Conservation (phyloP, 2,113 vertebrate species). For the Caloenas nicobarica region DNA sequence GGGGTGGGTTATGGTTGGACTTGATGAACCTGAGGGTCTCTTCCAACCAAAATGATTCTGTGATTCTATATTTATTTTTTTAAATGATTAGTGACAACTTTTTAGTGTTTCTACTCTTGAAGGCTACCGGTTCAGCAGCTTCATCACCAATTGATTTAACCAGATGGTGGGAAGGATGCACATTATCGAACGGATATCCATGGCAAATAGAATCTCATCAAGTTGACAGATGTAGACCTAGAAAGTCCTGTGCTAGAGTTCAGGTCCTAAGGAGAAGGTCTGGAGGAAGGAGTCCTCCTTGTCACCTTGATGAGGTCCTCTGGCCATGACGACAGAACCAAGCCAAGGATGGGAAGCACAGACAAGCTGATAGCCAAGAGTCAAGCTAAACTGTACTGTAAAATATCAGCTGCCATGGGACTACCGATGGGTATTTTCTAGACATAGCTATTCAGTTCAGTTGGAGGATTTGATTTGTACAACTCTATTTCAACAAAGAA, state of each 20-base stretch:
- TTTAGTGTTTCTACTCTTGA: background rate
- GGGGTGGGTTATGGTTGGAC: too few species aligned
- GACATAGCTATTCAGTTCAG: background rate
- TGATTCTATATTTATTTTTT: background rate
- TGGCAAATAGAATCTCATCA: background rate
- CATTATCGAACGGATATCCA: background rate
- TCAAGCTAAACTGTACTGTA: background rate
- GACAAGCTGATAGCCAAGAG: background rate
- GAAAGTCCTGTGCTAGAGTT: background rate
- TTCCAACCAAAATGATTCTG: too few species aligned
- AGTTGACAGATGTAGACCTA: background rate
- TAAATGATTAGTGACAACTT: background rate
- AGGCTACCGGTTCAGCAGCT: background rate
- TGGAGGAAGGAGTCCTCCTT: background rate
- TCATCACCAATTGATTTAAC: background rate
- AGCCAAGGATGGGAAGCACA: background rate
- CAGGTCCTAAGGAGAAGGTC: background rate
- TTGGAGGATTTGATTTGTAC: background rate
- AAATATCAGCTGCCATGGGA: background rate
- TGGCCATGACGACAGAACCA: background rate
- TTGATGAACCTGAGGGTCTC: too few species aligned
- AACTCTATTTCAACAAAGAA: background rate
- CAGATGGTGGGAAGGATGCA: background rate
- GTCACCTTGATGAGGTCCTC: background rate
- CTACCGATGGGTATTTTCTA: background rate